These are phyloP conservation scores for Tyrophagus putrescentiae DNA, from an alignment of 1,140 invertebrate genomes.

Conservation along the genomic window DNA sequence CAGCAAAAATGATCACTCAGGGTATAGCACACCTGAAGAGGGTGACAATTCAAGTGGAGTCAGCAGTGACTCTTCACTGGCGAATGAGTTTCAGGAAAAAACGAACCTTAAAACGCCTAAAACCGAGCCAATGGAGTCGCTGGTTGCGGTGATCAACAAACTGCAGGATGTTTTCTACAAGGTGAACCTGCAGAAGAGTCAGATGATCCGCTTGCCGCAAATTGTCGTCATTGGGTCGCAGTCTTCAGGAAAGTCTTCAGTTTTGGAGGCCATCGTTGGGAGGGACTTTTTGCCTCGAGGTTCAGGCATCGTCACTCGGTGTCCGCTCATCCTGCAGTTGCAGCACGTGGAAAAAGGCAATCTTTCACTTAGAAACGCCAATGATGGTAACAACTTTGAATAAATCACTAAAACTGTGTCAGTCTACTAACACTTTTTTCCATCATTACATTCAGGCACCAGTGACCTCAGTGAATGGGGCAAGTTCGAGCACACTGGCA, in stretches of 20 bases:
- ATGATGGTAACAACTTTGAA: slow-evolving; percentile 75
- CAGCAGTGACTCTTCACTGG: too few species aligned
- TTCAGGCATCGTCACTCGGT: slow-evolving; percentile 86
- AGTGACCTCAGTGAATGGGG: slow-evolving; percentile 84
- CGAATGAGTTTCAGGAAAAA: too few species aligned
- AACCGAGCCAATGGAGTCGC: slow-evolving; percentile 71
- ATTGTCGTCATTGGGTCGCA: slow-evolving; percentile 97
- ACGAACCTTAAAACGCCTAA: too few species aligned
- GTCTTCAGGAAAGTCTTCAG: slow-evolving; percentile 98
- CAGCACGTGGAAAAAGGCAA: slow-evolving; percentile 79
- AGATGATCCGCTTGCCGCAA: slow-evolving; percentile 94
- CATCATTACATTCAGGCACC: slow-evolving; percentile 44
- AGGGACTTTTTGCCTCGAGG: slow-evolving; percentile 91
- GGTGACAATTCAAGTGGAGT: too few species aligned
- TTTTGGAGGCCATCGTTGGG: slow-evolving; percentile 93
- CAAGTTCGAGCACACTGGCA: slow-evolving; percentile 81
- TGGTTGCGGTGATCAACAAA: slow-evolving; percentile 99
- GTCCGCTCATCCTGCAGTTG: slow-evolving; percentile 84
- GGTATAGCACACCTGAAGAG: too few species aligned
- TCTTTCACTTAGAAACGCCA: slow-evolving; percentile 59
- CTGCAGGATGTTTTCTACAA: slow-evolving; percentile 99
- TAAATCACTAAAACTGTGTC: slow-evolving; percentile 12
- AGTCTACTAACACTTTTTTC: neutral
- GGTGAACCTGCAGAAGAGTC: slow-evolving; percentile 90
- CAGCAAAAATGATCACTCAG: too few species aligned